Evolutionary conservation across 2,797 vertebrate species (phyloP).

Genomic region (Catamblyrhynchus diadema): DNA sequence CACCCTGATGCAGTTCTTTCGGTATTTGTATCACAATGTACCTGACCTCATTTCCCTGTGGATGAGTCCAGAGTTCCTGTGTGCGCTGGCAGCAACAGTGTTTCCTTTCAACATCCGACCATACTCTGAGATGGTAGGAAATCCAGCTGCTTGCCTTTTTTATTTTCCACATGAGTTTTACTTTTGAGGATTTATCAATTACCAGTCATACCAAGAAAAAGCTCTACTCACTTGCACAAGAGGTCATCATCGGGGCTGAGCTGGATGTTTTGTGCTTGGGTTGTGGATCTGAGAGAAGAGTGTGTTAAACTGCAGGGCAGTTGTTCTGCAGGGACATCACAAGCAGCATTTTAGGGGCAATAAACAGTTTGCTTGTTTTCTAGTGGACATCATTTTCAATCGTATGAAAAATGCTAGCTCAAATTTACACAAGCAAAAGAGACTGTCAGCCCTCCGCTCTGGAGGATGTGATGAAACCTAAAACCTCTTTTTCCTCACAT

Average conservation of each 20-base stretch:
- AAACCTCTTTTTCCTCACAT: not conserved
- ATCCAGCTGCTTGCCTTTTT: not conserved
- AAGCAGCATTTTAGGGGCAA: not conserved
- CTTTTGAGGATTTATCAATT: not conserved
- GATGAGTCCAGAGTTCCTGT: conserved; percentile 96
- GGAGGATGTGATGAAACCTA: not conserved
- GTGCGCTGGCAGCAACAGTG: conserved; percentile 89
- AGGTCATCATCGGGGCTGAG: not conserved
- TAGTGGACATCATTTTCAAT: not conserved
- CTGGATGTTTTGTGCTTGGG: not conserved
- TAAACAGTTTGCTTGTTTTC: not conserved
- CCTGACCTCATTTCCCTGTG: conserved; percentile 91
- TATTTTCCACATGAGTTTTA: not conserved
- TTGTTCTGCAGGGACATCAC: not conserved
- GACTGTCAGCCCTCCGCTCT: not conserved
- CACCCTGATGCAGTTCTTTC: conserved; percentile 98
- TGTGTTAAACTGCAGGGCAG: not conserved
- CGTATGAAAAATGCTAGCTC: not conserved
- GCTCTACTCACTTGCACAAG: not conserved
- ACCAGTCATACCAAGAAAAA: not conserved
- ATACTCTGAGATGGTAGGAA: conserved; percentile 95
- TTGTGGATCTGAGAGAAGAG: not conserved
- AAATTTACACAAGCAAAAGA: not conserved
- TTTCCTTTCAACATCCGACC: conserved; percentile 98
- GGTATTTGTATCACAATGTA: conserved; percentile 97